These are phyloP conservation scores for Campoplex nolae DNA, from an alignment of 2,888 invertebrate genomes.

Conservation along the genomic window DNA sequence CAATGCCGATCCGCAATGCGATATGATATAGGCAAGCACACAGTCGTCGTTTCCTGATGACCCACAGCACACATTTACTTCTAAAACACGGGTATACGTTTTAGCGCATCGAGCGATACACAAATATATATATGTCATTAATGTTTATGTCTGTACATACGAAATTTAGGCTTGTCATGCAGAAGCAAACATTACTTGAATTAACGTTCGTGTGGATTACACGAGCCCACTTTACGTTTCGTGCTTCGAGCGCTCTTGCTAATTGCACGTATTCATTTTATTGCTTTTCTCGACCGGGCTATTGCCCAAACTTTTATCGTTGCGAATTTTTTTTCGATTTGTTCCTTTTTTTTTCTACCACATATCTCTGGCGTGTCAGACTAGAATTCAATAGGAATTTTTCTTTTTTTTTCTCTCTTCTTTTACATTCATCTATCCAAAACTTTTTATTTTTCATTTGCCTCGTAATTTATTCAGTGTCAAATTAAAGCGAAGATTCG, in stretches of 20 bases:
- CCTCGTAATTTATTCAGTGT: constrained; percentile 15
- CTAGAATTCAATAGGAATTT: background rate
- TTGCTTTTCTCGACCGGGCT: constrained; percentile 23
- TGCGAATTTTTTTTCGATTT: constrained; percentile 14
- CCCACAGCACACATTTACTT: constrained; percentile 27
- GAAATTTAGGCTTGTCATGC: constrained; percentile 5
- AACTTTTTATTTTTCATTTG: constrained; percentile 10
- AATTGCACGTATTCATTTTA: constrained; percentile 60
- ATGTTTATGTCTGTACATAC: constrained; percentile 21
- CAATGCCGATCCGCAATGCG: constrained; percentile 67
- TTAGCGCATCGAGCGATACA: constrained; percentile 2
- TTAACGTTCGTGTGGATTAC: constrained; percentile 55
- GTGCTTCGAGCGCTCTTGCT: constrained; percentile 33
- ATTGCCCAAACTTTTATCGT: constrained; percentile 5
- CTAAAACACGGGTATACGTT: background rate
- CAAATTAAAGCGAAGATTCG: background rate
- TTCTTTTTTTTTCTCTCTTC: background rate
- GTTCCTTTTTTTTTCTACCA: background rate
- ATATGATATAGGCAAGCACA: constrained; percentile 54
- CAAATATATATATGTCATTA: constrained; percentile 8
- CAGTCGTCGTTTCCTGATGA: constrained; percentile 34
- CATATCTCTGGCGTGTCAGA: background rate
- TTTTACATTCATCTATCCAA: background rate
- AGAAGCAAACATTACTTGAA: constrained; percentile 51
- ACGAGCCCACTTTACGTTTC: constrained; percentile 44